Conservation (phyloP, 2,797 vertebrate genomes). For the Psittacula echo region DNA sequence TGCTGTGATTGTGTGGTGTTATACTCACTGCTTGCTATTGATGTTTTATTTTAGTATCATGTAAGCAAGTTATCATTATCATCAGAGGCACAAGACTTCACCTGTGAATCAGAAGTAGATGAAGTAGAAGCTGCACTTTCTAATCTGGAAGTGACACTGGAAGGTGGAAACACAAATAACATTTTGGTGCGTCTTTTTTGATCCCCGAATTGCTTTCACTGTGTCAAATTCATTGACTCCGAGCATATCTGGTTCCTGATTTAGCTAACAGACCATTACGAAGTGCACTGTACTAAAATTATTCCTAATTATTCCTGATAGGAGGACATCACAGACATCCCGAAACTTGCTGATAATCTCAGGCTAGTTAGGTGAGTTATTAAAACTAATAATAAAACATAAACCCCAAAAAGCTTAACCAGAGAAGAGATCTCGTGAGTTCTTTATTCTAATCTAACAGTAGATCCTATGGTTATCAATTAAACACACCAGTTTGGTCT, state of each 20-base stretch:
- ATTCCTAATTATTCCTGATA: conserved; percentile 75
- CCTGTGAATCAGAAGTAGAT: conserved; percentile 88
- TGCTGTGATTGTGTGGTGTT: neutral
- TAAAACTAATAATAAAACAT: conserved; percentile 1
- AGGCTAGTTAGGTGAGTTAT: conserved; percentile 91
- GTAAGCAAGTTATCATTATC: conserved; percentile 92
- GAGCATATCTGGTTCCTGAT: neutral
- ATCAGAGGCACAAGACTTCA: conserved; percentile 80
- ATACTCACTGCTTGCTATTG: neutral
- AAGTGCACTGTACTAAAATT: conserved; percentile 43
- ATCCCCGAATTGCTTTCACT: neutral
- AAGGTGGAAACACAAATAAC: conserved; percentile 86
- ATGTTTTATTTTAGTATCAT: conserved; percentile 86
- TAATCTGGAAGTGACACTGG: conserved; percentile 92
- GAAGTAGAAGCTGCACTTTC: conserved; percentile 96
- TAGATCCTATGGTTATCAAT: neutral
- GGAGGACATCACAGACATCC: conserved; percentile 99
- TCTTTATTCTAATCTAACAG: neutral
- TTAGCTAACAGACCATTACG: neutral
- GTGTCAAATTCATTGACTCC: neutral
- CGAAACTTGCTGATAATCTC: conserved; percentile 91
- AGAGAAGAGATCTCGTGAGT: neutral
- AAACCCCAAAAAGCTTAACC: neutral
- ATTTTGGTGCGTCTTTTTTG: conserved; percentile 84
- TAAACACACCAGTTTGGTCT: neutral